Percentiles rank a stretch among this genome's conserved stretches.
Evolutionary conservation across 2,113 vertebrate species (phyloP).

Genomic region (Dasyornis broadbenti): DNA sequence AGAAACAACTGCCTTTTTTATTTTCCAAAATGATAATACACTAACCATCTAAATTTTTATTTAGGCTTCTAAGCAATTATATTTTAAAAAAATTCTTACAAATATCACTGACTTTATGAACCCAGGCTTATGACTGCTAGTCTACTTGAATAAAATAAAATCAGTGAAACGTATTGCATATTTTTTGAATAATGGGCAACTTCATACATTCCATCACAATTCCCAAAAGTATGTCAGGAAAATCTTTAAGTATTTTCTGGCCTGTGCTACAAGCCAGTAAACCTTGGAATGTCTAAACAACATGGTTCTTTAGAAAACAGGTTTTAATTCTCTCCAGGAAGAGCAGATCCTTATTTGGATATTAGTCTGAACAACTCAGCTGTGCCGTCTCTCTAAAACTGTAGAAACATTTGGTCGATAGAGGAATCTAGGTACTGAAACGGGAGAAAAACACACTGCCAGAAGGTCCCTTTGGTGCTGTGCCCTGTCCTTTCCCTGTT

Average conservation of each 20-base stretch:
- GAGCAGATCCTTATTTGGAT: background rate
- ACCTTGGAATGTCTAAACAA: background rate
- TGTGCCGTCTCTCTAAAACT: background rate
- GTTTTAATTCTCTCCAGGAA: background rate
- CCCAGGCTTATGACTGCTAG: background rate
- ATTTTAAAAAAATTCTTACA: background rate
- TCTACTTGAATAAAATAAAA: background rate
- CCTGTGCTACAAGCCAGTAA: background rate
- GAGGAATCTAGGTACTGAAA: background rate
- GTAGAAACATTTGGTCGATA: background rate
- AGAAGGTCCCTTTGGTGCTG: background rate
- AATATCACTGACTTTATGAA: background rate
- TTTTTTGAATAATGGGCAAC: background rate
- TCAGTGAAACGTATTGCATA: background rate
- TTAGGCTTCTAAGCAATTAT: background rate
- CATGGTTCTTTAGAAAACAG: background rate
- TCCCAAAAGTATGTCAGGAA: background rate
- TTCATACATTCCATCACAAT: background rate
- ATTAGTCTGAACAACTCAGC: background rate
- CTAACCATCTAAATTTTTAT: background rate
- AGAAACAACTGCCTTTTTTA: background rate
- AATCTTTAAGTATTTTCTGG: background rate
- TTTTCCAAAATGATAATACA: background rate
- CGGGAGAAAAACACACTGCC: background rate
- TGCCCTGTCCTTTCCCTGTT: background rate